A percentile compares a stretch with the other conserved stretches of the same genome.
phyloP scores from a whole-genome alignment of 1,140 invertebrate species.

The Leguminivora glycinivorella region DNA sequence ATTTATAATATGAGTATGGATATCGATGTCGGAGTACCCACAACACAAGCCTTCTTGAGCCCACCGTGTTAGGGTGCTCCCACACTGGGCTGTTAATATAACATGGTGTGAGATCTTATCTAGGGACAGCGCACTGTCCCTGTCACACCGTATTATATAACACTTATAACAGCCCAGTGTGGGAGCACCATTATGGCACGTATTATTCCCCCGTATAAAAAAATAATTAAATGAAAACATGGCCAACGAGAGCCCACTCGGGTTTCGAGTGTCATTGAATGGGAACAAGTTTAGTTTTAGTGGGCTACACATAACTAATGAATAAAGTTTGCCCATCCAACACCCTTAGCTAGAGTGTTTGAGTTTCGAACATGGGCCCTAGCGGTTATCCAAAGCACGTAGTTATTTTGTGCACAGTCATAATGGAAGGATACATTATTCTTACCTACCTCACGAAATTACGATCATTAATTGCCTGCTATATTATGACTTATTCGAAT shows the following conservation, averaged over 20 bases:
- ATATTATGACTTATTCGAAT: too few species aligned
- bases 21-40: too few species aligned
- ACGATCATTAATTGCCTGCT: too few species aligned
- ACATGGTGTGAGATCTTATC: too few species aligned
- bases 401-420: constrained; percentile 15
- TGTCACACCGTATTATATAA: too few species aligned
- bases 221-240: constrained; percentile 2
- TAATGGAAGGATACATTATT: not conserved
- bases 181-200: not conserved
- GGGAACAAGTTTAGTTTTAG: constrained; percentile 34
- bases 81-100: too few species aligned
- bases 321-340: constrained; percentile 37
- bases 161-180: too few species aligned
- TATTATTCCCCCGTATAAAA: not conserved
- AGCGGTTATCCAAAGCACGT: constrained; percentile 19
- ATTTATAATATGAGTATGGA: too few species aligned
- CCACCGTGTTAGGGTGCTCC: too few species aligned
- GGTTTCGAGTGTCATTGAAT: constrained; percentile 25
- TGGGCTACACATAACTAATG: constrained; percentile 38
- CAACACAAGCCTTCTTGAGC: too few species aligned
- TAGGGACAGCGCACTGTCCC: too few species aligned
- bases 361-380: constrained; percentile 23
- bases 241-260: not conserved
- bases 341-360: constrained; percentile 34
- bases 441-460: not conserved